Evolutionary conservation across 2,797 vertebrate species (phyloP), one percentile per base, ranked within the genome.

Genomic region (Tiaroga cobitis): DNA sequence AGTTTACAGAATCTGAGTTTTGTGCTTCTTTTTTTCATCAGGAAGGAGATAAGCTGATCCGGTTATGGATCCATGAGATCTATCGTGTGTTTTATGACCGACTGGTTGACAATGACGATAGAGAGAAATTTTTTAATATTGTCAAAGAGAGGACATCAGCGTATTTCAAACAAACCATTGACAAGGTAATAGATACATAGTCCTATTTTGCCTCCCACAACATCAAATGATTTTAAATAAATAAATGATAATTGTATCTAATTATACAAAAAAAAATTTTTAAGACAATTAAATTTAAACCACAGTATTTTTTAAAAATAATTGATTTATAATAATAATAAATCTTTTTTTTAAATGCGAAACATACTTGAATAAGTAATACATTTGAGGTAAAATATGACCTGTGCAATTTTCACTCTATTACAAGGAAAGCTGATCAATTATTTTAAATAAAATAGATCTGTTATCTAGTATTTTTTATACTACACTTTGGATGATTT

Each of bases 41-140:
- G 98, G 96, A 97, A 63, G 94, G 93, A 89, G 95, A 97, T 89
- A 98, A 98, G 91, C 89, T 98, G 81, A 97, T 97, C 86, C 95
- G 97, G 61, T 94, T 99, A 87, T 99, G 98, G 98, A 94, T 98
- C 90, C 97, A 99, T 89, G 97, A 99, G 88, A 91, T 98, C 76
- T 99, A 98, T 88, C 94, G 97, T 8, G 98, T 99, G 81, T 99
- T 99, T 92, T 97, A 95, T 83, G 97, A 99, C 86, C 96, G 97
- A 79, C 95, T 99, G 82, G 93, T 97, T 79, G 97, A 97, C 78
- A 88, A 87, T 0, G 92, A 95, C 0, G 97, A 99, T 92, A 96
- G 96, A 86, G 92, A 95, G 2, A 88, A 91, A 5, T 99, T 99
- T 92, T 99, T 99, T 90, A 89, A 91, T 68, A 96, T 97, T 81